Evolutionary conservation across 1,140 invertebrate genomes (phyloP).

Genomic region (Lepidurus arcticus): DNA sequence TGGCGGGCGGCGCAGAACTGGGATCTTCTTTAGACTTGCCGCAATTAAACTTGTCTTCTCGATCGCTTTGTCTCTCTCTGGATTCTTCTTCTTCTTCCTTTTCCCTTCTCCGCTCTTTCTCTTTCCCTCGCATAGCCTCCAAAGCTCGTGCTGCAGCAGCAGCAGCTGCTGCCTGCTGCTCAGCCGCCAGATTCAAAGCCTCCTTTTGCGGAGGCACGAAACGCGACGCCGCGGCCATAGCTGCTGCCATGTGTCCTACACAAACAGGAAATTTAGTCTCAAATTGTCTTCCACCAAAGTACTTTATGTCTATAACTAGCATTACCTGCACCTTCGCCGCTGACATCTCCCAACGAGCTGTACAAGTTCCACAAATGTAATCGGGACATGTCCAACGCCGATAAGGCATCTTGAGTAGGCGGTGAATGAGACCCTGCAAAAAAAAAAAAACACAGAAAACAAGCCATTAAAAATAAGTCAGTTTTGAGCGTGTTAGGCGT

Average conservation of each 20-base stretch:
- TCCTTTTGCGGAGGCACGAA: constrained; percentile 51
- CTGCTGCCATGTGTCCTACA: constrained; percentile 34
- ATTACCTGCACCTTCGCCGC: constrained; percentile 34
- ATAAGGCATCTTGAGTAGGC: constrained; percentile 52
- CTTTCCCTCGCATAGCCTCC: constrained; percentile 43
- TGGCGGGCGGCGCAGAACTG: constrained; percentile 42
- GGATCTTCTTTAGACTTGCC: constrained; percentile 34
- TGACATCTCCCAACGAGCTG: constrained; percentile 55
- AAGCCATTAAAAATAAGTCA: constrained; percentile 16
- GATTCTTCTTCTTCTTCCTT: constrained; percentile 40
- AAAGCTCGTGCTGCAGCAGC: constrained; percentile 44
- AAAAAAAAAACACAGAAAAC: background rate
- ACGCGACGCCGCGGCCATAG: constrained; percentile 42
- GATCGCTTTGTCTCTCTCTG: constrained; percentile 37
- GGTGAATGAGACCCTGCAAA: constrained; percentile 41
- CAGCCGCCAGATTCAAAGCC: constrained; percentile 54
- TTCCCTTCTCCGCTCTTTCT: constrained; percentile 40
- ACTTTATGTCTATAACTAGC: background rate
- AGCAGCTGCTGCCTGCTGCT: constrained; percentile 37
- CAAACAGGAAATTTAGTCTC: background rate
- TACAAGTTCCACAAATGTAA: constrained; percentile 76
- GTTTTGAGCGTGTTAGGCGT: background rate
- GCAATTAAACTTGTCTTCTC: constrained; percentile 32
- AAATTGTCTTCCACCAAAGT: background rate
- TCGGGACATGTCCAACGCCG: constrained; percentile 64